These are phyloP conservation scores for Calonectris borealis DNA, from an alignment of 2,113 vertebrate species.

Conservation along the genomic window DNA sequence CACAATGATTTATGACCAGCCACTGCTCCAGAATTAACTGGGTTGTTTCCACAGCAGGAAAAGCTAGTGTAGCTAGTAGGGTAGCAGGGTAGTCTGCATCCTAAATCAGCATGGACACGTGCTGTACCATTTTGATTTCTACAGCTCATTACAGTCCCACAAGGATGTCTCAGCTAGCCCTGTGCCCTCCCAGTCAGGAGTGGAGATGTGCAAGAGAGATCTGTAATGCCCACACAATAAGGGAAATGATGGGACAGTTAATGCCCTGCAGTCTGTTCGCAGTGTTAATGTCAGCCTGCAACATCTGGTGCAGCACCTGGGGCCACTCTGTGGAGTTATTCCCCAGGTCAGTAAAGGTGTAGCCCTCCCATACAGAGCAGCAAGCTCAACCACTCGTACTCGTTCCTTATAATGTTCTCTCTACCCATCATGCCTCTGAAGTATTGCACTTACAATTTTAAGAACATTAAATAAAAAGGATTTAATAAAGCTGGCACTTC, in stretches of 20 bases:
- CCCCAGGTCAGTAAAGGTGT: background rate
- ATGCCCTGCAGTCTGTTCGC: rapidly evolving
- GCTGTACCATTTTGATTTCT: background rate
- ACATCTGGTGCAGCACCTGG: background rate
- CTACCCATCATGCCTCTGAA: background rate
- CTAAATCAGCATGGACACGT: background rate
- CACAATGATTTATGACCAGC: background rate
- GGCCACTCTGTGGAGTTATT: background rate
- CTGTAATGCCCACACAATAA: background rate
- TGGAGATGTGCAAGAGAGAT: background rate
- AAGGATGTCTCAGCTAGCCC: background rate
- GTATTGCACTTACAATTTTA: background rate
- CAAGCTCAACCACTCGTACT: background rate
- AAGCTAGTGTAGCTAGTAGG: background rate
- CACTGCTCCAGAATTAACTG: background rate
- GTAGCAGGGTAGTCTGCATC: background rate
- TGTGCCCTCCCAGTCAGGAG: background rate
- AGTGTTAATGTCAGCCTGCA: background rate
- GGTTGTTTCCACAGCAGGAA: background rate
- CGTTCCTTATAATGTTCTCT: background rate
- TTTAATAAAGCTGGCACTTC: background rate
- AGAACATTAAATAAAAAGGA: background rate
- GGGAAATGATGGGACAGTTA: background rate
- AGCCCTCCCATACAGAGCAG: background rate
- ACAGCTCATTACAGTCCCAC: background rate